Conservation (phyloP, 2,888 invertebrate genomes). For the Mythimna pallens region DNA sequence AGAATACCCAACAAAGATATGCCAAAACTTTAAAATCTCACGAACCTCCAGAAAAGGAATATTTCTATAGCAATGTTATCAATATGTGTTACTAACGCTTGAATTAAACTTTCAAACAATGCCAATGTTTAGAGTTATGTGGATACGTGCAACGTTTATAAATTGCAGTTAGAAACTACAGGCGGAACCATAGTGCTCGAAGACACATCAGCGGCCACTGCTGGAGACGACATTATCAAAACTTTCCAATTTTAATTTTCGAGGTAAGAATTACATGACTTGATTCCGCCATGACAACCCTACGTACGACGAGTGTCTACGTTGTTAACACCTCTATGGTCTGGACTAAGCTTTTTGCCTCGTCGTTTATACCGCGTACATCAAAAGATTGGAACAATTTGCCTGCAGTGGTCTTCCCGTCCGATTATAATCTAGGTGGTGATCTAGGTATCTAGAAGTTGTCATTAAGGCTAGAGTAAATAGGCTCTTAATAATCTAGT, state of each 20-base stretch:
- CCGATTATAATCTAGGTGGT: no score
- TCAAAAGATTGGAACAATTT: no score
- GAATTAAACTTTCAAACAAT: slow-evolving; percentile 59
- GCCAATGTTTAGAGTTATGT: slow-evolving; percentile 23
- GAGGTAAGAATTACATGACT: not conserved
- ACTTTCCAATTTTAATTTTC: not conserved
- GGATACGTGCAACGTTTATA: slow-evolving; percentile 49
- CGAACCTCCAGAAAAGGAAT: not conserved
- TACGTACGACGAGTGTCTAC: no score
- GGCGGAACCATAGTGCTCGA: not conserved
- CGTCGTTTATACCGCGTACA: no score
- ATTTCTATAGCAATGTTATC: slow-evolving; percentile 27
- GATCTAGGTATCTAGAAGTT: no score
- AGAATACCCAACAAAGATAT: not conserved
- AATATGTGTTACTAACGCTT: slow-evolving; percentile 42
- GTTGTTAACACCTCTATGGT: no score
- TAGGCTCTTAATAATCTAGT: no score
- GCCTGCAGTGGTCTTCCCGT: no score
- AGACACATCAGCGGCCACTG: not conserved
- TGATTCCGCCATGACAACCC: no score
- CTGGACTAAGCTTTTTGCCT: no score
- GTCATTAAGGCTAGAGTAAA: no score
- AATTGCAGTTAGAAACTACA: slow-evolving; percentile 44
- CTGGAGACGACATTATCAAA: not conserved
- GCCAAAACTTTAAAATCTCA: not conserved